phyloP scores from a whole-genome alignment of 64 coral and sea anemone genomes.

The Acropora yongei region DNA sequence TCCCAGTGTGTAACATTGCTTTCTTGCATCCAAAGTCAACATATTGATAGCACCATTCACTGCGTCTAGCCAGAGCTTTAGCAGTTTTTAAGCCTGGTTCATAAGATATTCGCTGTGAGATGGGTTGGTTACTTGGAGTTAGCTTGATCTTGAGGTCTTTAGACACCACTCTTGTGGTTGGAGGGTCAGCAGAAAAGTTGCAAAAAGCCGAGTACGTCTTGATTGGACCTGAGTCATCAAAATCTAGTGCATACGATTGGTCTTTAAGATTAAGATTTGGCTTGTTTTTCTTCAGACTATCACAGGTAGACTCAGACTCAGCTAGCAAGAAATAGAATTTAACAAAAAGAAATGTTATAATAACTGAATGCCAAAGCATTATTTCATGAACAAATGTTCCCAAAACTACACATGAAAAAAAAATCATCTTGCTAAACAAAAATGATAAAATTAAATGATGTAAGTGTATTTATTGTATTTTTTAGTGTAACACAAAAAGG shows the following conservation, averaged over 20 bases:
- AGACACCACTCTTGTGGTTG: background rate
- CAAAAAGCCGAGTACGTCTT: constrained; percentile 35
- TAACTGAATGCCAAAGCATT: no score
- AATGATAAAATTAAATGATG: no score
- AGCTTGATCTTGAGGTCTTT: background rate
- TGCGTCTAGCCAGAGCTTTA: constrained; percentile 76
- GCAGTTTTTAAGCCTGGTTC: constrained; percentile 51
- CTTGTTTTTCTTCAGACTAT: background rate
- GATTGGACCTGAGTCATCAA: constrained; percentile 79
- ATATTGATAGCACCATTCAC: constrained; percentile 69
- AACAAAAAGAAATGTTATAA: no score
- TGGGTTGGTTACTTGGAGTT: background rate
- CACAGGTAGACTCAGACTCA: constrained; percentile 42
- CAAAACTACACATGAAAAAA: no score
- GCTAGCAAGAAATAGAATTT: constrained; percentile 48
- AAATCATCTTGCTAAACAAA: no score
- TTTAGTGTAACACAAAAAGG: no score
- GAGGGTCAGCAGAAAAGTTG: constrained; percentile 71
- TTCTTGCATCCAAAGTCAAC: constrained; percentile 82
- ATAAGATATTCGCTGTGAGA: constrained; percentile 45
- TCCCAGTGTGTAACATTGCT: constrained; percentile 36
- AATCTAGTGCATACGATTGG: constrained; percentile 71
- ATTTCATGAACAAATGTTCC: no score
- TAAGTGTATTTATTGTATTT: no score
- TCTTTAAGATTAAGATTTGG: background rate